Conservation (phyloP, 2,888 invertebrate genomes). For the Strigamia transsilvanica region DNA sequence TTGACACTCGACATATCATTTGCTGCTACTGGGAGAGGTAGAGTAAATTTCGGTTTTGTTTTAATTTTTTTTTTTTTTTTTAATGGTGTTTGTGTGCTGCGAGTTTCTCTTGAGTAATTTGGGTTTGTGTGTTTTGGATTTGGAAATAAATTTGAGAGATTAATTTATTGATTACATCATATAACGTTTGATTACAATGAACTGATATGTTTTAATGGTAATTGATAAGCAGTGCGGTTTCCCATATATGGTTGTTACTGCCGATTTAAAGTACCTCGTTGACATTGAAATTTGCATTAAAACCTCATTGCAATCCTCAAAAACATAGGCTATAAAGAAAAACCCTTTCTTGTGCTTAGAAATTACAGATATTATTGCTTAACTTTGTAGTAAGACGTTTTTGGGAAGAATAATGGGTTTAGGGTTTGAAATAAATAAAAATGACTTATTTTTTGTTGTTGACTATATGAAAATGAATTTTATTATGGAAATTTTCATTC, state of each 20-base stretch:
- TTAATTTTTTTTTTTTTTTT: background rate
- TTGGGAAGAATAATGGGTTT: no score
- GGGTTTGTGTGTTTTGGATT: background rate
- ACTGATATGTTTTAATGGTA: conserved; percentile 17
- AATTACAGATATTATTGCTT: background rate
- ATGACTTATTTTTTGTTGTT: no score
- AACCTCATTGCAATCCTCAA: background rate
- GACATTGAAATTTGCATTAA: conserved; percentile 29
- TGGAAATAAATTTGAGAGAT: background rate
- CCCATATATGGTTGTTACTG: background rate
- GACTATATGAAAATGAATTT: no score
- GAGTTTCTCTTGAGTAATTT: background rate
- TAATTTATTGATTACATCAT: conserved; percentile 18
- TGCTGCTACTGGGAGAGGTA: conserved; percentile 5
- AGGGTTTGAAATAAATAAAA: background rate
- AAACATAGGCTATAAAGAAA: background rate
- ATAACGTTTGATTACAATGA: background rate
- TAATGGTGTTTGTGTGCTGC: no score
- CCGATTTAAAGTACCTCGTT: background rate
- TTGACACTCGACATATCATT: background rate
- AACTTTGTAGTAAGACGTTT: background rate
- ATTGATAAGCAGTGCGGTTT: background rate
- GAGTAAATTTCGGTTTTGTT: background rate
- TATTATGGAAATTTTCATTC: no score
- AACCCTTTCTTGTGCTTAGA: background rate